Base-by-base conservation (phyloP, 2,888 invertebrate species). In the Scaptomyza cyrtandrae region DNA sequence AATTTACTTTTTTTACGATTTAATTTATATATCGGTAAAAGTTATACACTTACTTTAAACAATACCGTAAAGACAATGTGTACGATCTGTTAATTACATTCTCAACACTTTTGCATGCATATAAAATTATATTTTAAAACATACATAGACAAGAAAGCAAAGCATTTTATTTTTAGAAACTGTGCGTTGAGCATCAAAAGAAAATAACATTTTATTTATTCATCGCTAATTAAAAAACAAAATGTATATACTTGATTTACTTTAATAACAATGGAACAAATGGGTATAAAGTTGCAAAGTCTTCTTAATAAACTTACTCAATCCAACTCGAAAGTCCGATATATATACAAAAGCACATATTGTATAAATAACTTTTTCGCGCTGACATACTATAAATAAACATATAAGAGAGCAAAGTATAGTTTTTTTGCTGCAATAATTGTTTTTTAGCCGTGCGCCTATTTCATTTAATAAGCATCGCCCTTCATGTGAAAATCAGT, bases 321-420 rank as follows among this genome's bases (percentile, higher is more conserved):
- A 37, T 45, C 13, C 37, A 33, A 19, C 35, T 31, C 43, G 14
- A 31, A 14, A 16, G 13, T 13, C 16, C 10, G 16, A 31, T 53
- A 39, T 39, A 48, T 33, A 46, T 35, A 49, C 33, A 57, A 24
- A 68, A 24, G 24, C 27, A 37, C 41, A 48, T 35, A 43, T 19
- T n/a, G n/a, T 73, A 73, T 45, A 73, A 64, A 65, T 72, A 73
- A 44, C 56, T 64, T 45, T 55, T 41, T 63, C 50, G 72, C 39
- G 41, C 43, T 45, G 44, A 27, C 39, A 29, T 10, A 35, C 13
- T 50, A 13, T 10, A 19, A 29, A 35, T 35, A 64, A 19, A 35
- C 16, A 27, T 43, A 27, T 13, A 29, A 16, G 2, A 11, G n/a
- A 43, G 0, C 4, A 13, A 6, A 35, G 27, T 16, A 29, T 5